Evolutionary conservation across 2,888 invertebrate species (phyloP).

Genomic region (Nycteola revayana): DNA sequence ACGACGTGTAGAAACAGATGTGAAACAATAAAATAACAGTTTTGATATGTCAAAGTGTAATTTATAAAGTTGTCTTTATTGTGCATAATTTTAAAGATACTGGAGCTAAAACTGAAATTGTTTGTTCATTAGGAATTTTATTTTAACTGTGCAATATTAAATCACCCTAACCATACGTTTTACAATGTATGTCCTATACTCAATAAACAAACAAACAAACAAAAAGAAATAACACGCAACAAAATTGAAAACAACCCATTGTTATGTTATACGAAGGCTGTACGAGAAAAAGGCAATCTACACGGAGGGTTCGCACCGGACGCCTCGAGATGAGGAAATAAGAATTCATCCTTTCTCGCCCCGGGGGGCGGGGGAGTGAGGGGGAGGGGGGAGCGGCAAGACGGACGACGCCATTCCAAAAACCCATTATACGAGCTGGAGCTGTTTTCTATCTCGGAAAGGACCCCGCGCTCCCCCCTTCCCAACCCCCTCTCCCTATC

Average conservation of each 20-base stretch:
- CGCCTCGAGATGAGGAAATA: constrained; percentile 80
- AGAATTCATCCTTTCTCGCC: constrained; percentile 82
- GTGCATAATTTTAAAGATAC: too few species aligned
- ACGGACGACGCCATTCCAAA: constrained; percentile 88
- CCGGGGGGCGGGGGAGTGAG: constrained; percentile 47
- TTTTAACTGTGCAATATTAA: too few species aligned
- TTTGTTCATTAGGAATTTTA: too few species aligned
- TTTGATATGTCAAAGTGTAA: too few species aligned
- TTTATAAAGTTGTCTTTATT: too few species aligned
- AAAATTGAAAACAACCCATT: constrained; percentile 80
- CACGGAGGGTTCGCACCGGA: constrained; percentile 78
- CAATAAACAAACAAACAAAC: constrained; percentile 39
- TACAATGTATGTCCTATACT: background rate
- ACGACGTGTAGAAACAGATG: too few species aligned
- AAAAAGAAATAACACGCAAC: constrained; percentile 59
- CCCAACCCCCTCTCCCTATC: constrained; percentile 48
- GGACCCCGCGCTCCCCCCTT: constrained; percentile 56
- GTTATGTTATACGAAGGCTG: constrained; percentile 78
- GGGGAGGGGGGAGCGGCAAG: constrained; percentile 65
- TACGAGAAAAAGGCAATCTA: constrained; percentile 80
- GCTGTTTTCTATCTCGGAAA: constrained; percentile 83
- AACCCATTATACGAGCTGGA: constrained; percentile 86
- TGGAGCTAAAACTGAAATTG: too few species aligned
- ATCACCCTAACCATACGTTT: too few species aligned
- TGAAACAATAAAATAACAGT: too few species aligned